These are phyloP conservation scores for Patella ulyssiponensis DNA, from an alignment of 2,888 invertebrate genomes.

Conservation along the genomic window DNA sequence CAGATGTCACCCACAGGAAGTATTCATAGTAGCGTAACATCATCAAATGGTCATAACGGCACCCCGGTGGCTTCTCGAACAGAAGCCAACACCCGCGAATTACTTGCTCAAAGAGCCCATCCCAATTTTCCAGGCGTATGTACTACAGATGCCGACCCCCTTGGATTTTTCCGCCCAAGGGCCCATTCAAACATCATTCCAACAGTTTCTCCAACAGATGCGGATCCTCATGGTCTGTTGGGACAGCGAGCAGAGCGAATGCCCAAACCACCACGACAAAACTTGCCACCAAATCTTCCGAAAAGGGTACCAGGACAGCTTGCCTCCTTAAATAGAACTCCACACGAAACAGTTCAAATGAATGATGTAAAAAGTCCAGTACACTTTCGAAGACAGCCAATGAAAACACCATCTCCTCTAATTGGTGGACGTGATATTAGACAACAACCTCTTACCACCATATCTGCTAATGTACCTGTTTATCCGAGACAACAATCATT, in stretches of 20 bases:
- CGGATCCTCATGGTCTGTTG: neutral
- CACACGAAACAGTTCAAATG: neutral
- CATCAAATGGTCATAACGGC: neutral
- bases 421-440: no score
- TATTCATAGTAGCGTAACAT: neutral
- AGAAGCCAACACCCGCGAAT: no score
- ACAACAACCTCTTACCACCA: no score
- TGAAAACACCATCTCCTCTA: no score
- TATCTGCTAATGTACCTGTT: no score
- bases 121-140: neutral
- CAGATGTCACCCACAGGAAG: neutral
- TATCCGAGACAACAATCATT: no score
- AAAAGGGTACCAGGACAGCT: neutral
- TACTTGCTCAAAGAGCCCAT: neutral
- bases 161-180: neutral
- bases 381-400: no score
- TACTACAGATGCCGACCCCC: neutral
- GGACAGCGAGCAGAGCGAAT: neutral
- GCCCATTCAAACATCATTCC: no score
- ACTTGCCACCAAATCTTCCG: neutral
- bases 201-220: neutral
- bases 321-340: neutral
- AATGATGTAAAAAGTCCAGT: slow-evolving; percentile 10
- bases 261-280: slow-evolving; percentile 1
- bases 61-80: neutral